phyloP scores from a whole-genome alignment of 2,888 invertebrate species.

The Nephrotoma flavescens region DNA sequence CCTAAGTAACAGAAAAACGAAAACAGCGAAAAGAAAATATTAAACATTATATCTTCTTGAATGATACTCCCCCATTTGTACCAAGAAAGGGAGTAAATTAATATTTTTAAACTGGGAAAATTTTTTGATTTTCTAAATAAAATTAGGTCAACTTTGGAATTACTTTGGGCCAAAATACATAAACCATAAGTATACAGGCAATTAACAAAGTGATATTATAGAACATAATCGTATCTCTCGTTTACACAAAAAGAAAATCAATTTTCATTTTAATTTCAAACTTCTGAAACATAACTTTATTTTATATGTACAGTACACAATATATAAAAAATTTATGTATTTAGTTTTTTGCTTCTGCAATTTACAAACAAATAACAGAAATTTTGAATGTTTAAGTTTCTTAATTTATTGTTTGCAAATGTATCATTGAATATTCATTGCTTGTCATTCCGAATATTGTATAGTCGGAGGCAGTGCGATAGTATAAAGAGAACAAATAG shows the following conservation, averaged over 20 bases:
- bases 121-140: neutral
- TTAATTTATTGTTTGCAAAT: neutral
- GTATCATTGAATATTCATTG: neutral
- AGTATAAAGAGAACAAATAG: too few species aligned
- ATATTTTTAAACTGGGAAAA: neutral
- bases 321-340: neutral
- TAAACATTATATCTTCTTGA: neutral
- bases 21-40: neutral
- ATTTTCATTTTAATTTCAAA: neutral
- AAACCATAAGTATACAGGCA: neutral
- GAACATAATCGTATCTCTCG: neutral
- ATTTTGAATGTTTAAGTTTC: neutral
- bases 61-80: neutral
- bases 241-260: neutral
- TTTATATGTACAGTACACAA: neutral
- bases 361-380: neutral
- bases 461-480: too few species aligned
- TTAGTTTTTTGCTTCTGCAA: neutral
- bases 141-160: neutral
- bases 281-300: neutral
- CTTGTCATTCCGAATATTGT: neutral
- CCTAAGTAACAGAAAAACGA: neutral
- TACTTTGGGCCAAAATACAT: neutral
- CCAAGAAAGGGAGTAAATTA: neutral
- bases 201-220: neutral